These are phyloP conservation scores for Sakesphorus luctuosus DNA, from an alignment of 2,113 vertebrate species.

Conservation along the genomic window DNA sequence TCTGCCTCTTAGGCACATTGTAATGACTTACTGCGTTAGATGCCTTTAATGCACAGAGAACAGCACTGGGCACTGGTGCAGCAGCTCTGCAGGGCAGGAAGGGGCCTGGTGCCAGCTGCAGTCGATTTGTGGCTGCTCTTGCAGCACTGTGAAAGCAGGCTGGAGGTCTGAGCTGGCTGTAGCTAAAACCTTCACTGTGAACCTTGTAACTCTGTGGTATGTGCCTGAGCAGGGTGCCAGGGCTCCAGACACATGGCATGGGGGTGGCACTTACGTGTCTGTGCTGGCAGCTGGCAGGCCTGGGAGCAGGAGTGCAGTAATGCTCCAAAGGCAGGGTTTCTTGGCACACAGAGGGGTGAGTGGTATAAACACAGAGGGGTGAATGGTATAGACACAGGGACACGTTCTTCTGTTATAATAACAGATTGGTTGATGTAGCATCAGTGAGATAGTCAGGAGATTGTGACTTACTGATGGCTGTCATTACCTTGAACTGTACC, in stretches of 20 bases:
- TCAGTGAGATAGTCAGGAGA: not conserved
- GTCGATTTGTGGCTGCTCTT: not conserved
- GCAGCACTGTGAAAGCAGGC: not conserved
- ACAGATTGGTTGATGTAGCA: not conserved
- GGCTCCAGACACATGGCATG: not conserved
- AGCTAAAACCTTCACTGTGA: not conserved
- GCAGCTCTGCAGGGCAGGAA: not conserved
- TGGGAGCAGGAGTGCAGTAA: not conserved
- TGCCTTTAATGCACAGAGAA: not conserved
- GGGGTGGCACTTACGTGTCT: not conserved
- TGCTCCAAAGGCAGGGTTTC: not conserved
- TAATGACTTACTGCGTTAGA: not conserved
- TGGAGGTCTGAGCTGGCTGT: not conserved
- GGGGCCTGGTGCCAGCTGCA: not conserved
- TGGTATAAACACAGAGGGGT: not conserved
- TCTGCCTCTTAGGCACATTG: not conserved
- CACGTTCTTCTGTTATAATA: not conserved
- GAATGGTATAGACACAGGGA: not conserved
- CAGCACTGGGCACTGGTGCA: not conserved
- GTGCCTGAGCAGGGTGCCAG: not conserved
- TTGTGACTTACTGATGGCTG: not conserved
- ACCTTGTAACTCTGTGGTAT: not conserved
- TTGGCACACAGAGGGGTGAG: not conserved
- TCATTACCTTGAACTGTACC: not conserved
- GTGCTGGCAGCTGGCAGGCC: not conserved